phyloP scores from a whole-genome alignment of 2,113 vertebrate genomes.

The Saimiri boliviensis region DNA sequence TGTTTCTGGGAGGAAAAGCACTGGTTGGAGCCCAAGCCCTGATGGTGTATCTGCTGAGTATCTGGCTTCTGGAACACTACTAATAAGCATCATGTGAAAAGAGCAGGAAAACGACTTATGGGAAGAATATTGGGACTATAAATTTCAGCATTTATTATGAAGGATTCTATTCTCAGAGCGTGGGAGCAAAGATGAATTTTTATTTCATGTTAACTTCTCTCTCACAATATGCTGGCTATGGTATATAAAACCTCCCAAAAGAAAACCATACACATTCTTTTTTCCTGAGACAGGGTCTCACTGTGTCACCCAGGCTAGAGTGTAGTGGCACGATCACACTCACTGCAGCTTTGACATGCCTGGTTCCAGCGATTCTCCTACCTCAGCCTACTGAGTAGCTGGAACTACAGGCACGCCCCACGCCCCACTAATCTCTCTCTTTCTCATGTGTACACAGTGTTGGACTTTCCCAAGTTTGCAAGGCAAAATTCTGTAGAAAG shows the following conservation, averaged over 20 bases:
- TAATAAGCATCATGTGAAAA: not conserved
- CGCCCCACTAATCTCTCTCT: too few species aligned
- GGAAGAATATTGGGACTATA: not conserved
- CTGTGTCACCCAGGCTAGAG: too few species aligned
- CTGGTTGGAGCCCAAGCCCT: not conserved
- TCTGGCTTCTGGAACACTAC: not conserved
- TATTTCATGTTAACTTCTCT: not conserved
- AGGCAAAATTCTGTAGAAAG: slow-evolving; percentile 23
- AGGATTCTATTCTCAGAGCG: not conserved
- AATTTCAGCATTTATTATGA: not conserved
- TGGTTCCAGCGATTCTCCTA: too few species aligned
- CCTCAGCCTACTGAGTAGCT: too few species aligned
- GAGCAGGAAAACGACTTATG: not conserved
- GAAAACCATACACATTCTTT: not conserved
- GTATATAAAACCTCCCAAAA: not conserved
- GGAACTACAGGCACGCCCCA: too few species aligned
- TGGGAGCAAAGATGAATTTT: not conserved
- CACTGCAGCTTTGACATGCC: too few species aligned
- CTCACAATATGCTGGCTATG: not conserved
- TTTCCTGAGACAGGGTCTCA: not conserved
- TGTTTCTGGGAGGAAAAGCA: not conserved
- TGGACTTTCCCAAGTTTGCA: not conserved
- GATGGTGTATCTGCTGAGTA: too few species aligned
- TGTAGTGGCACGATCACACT: too few species aligned
- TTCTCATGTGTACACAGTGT: too few species aligned